Conservation (phyloP, 2,888 invertebrate species). For the Venustoraphidia nigricollis region DNA sequence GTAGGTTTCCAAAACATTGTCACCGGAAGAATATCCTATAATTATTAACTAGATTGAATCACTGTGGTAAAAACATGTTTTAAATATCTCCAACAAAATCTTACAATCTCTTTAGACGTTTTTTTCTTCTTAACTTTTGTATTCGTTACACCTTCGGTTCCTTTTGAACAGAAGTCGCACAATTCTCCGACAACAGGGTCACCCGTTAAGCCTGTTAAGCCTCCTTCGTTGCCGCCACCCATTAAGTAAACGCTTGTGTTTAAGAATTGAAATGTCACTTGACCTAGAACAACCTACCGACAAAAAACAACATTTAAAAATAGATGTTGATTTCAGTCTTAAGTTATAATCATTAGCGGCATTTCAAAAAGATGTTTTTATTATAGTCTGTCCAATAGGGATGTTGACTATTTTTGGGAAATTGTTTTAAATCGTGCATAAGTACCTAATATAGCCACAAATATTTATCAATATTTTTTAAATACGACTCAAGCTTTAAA, state of each 20-base stretch:
- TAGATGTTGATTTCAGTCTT: neutral
- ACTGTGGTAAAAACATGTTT: no score
- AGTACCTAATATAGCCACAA: no score
- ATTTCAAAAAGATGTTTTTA: no score
- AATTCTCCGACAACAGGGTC: conserved; percentile 37
- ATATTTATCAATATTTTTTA: no score
- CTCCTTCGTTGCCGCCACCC: conserved; percentile 40
- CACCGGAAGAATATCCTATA: conserved; percentile 42
- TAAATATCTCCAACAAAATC: neutral
- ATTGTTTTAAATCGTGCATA: no score
- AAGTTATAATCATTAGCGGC: neutral
- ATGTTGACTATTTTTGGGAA: no score
- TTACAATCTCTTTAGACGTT: conserved; percentile 13
- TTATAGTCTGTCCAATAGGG: no score
- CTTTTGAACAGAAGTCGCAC: conserved; percentile 14
- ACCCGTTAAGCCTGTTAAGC: conserved; percentile 33
- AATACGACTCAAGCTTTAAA: no score
- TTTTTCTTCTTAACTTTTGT: conserved; percentile 20
- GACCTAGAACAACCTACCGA: conserved; percentile 49
- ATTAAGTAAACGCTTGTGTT: conserved; percentile 49
- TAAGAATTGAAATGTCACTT: conserved; percentile 52
- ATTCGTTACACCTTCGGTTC: conserved; percentile 15
- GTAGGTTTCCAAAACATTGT: conserved; percentile 46
- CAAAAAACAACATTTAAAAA: conserved; percentile 1
- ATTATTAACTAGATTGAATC: conserved; percentile 8